Evolutionary conservation across 37 sponge, comb jelly and placozoan species (phyloP).

Genomic region (Spongilla lacustris): DNA sequence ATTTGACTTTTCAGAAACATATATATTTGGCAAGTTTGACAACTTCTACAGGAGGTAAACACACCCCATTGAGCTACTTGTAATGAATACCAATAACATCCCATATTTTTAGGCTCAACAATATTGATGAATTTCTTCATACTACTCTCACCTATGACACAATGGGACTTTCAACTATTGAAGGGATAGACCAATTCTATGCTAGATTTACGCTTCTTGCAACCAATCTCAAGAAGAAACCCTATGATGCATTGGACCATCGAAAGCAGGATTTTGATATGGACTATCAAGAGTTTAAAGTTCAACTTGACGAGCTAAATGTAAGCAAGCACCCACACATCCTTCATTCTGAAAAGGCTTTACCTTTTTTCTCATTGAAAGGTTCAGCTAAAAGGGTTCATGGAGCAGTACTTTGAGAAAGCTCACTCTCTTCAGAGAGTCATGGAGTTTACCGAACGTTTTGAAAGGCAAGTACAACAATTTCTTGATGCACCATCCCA

Average conservation of each 20-base stretch:
- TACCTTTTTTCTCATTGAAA: neutral
- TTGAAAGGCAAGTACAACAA: slow-evolving; percentile 49
- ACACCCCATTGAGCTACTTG: neutral
- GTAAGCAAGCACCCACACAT: slow-evolving; percentile 18
- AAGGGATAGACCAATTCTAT: slow-evolving; percentile 87
- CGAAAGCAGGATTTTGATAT: slow-evolving; percentile 83
- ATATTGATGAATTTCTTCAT: slow-evolving; percentile 75
- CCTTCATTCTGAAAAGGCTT: neutral
- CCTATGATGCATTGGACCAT: slow-evolving; percentile 91
- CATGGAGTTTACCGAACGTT: slow-evolving; percentile 53
- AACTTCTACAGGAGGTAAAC: slow-evolving; percentile 82
- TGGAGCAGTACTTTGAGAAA: slow-evolving; percentile 65
- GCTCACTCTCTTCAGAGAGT: slow-evolving; percentile 47
- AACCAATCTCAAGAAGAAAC: slow-evolving; percentile 88
- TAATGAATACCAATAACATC: neutral
- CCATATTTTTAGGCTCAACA: slow-evolving; percentile 57
- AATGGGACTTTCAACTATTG: slow-evolving; percentile 89
- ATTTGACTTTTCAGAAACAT: slow-evolving; percentile 98
- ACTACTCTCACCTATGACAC: slow-evolving; percentile 71
- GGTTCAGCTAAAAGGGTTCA: slow-evolving; percentile 58
- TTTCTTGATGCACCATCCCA: neutral
- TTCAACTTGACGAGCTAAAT: slow-evolving; percentile 58
- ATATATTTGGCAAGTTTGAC: slow-evolving; percentile 99
- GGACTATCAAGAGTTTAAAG: slow-evolving; percentile 95
- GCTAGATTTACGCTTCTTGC: slow-evolving; percentile 75